A percentile compares a stretch with the other conserved stretches of the same genome.
phyloP scores from a whole-genome alignment of 2,113 vertebrate genomes.

The Corvus moneduloides region DNA sequence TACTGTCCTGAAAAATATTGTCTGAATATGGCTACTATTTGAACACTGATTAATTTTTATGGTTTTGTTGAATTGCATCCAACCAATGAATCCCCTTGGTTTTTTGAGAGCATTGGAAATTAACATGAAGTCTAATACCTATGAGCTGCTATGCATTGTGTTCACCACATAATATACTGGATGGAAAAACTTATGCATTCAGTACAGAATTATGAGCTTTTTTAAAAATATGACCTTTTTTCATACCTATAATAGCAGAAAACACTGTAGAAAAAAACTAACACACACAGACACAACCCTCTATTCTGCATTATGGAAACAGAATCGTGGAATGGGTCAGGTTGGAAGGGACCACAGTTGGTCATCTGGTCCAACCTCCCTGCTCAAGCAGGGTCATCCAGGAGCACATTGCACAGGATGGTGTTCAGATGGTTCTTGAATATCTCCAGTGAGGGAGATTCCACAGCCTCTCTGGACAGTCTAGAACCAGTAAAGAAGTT shows the following conservation, averaged over 20 bases:
- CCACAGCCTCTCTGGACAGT: neutral
- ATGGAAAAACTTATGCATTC: neutral
- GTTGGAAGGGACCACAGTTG: neutral
- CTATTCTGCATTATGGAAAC: neutral
- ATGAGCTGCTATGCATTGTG: neutral
- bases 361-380: neutral
- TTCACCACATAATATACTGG: neutral
- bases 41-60: neutral
- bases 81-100: neutral
- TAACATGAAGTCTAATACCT: neutral
- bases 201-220: neutral
- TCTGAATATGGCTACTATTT: neutral
- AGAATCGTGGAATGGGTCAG: neutral
- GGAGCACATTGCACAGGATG: neutral
- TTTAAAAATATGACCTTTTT: neutral
- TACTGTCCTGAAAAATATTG: neutral
- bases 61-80: neutral
- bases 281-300: neutral
- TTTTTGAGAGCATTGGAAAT: neutral
- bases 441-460: neutral
- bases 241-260: neutral
- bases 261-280: neutral
- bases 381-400: neutral
- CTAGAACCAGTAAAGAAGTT: neutral
- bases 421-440: neutral